Evolutionary conservation across 2,888 invertebrate species (phyloP).

Genomic region (Coelopa pilipes): DNA sequence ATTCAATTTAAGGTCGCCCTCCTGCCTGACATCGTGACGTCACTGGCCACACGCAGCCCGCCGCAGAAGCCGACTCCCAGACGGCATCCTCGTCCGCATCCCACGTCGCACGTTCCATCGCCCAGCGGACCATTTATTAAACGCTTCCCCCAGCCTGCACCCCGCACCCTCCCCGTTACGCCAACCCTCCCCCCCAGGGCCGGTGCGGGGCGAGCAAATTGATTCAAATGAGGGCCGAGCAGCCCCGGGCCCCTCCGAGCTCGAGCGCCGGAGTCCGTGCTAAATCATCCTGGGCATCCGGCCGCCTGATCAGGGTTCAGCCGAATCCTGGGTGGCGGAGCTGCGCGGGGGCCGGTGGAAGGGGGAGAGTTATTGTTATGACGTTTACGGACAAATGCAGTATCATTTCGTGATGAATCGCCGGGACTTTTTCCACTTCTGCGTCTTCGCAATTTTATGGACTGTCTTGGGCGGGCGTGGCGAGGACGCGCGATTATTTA

Average conservation of each 20-base stretch:
- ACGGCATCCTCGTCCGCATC: neutral
- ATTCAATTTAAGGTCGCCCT: too few relatives aligned
- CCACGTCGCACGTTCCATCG: neutral
- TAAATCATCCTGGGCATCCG: too few relatives aligned
- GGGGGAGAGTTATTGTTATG: conserved; percentile 3
- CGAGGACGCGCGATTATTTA: too few relatives aligned
- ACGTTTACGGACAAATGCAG: conserved; percentile 6
- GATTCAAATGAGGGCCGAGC: neutral
- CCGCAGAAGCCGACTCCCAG: too few relatives aligned
- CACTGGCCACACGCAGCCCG: too few relatives aligned
- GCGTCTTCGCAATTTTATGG: neutral
- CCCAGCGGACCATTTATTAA: neutral
- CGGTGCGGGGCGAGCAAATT: neutral
- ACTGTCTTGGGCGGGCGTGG: neutral
- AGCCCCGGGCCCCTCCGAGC: neutral
- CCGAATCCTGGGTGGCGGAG: neutral
- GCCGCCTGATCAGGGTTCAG: too few relatives aligned
- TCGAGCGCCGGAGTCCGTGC: too few relatives aligned
- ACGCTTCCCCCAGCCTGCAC: neutral
- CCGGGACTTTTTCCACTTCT: neutral
- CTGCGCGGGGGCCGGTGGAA: neutral
- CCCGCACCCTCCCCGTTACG: neutral
- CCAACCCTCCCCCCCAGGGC: neutral
- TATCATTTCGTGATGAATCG: conserved; percentile 3
- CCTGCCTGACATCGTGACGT: conserved; percentile 4